Evolutionary conservation across 1,140 invertebrate species (phyloP).

Genomic region (Bombus polaris): DNA sequence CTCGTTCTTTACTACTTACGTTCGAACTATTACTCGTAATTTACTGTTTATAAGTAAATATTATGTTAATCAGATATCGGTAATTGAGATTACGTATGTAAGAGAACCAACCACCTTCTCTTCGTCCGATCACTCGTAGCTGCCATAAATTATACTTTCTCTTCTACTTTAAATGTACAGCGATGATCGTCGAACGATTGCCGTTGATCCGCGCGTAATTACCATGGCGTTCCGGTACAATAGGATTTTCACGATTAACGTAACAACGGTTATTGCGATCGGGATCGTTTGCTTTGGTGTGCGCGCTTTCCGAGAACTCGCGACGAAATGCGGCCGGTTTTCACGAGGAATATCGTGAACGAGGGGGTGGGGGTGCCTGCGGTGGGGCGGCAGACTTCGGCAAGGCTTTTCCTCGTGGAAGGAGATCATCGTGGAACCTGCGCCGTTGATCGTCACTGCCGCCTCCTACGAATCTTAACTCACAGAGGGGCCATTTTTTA

Average conservation of each 20-base stretch:
- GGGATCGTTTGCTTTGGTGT: neutral
- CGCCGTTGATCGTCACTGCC: neutral
- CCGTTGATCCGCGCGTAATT: neutral
- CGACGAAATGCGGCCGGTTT: slow-evolving; percentile 57
- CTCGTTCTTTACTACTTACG: too few relatives aligned
- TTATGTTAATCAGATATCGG: too few relatives aligned
- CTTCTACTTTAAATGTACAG: neutral
- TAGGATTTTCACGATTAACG: neutral
- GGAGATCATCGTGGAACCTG: slow-evolving; percentile 44
- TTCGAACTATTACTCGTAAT: too few relatives aligned
- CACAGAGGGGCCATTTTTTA: too few relatives aligned
- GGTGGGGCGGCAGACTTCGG: slow-evolving; percentile 5
- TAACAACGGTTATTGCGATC: neutral
- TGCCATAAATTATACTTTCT: neutral
- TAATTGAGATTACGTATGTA: too few relatives aligned
- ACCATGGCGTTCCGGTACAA: neutral
- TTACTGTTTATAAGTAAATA: too few relatives aligned
- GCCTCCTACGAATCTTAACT: neutral
- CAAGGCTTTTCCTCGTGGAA: slow-evolving; percentile 33
- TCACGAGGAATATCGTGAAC: slow-evolving; percentile 14
- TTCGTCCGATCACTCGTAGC: neutral
- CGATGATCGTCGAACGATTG: neutral
- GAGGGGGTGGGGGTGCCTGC: slow-evolving; percentile 3
- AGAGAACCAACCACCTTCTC: neutral
- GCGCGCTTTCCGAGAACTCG: slow-evolving; percentile 50